Conservation (phyloP, 2,888 invertebrate genomes). For the Eugnorisma glareosa region DNA sequence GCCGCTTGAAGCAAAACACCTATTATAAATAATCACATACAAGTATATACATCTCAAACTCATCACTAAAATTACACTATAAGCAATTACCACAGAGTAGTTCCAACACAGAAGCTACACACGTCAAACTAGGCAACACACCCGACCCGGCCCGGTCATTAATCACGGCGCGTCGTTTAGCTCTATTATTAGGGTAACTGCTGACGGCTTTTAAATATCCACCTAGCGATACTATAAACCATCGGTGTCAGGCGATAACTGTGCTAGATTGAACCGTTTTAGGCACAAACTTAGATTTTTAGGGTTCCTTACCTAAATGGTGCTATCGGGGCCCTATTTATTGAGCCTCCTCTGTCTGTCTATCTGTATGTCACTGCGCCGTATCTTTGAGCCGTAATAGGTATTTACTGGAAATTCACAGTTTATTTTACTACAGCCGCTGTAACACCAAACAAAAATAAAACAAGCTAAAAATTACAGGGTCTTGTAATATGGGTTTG, state of each 20-base stretch:
- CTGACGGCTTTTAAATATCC: constrained; percentile 81
- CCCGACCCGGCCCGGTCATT: constrained; percentile 69
- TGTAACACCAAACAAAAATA: no score
- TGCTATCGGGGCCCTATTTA: not conserved
- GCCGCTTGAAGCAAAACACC: no score
- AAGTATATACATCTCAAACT: constrained; percentile 13
- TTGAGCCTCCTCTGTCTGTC: not conserved
- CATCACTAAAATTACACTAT: constrained; percentile 38
- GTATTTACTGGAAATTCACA: not conserved
- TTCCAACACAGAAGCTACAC: constrained; percentile 54
- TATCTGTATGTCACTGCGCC: not conserved
- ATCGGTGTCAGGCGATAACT: constrained; percentile 72
- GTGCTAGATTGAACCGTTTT: constrained; percentile 71
- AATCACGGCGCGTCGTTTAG: constrained; percentile 76
- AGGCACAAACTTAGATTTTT: constrained; percentile 27
- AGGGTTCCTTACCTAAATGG: not conserved
- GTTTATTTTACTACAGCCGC: no score
- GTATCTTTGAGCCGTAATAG: not conserved
- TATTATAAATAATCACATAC: not conserved
- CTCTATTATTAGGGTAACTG: constrained; percentile 80
- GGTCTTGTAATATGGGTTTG: no score
- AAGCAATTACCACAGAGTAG: constrained; percentile 63
- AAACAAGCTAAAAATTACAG: no score
- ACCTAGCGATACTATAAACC: constrained; percentile 68
- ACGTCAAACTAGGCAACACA: constrained; percentile 52